phyloP scores from a whole-genome alignment of 2,113 vertebrate genomes.

The Baryphthengus martii region DNA sequence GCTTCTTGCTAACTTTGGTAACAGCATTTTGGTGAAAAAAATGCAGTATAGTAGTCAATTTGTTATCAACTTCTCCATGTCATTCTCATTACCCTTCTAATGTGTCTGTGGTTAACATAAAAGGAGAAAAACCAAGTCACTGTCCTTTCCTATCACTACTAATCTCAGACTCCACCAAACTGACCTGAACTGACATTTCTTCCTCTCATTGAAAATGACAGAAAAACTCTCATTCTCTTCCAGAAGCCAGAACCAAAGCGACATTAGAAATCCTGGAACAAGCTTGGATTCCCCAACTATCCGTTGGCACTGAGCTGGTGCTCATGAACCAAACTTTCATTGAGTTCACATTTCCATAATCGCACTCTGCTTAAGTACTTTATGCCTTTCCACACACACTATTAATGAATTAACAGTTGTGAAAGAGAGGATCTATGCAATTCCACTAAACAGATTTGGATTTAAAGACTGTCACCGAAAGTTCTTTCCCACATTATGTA shows the following conservation, averaged over 20 bases:
- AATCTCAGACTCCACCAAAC: neutral
- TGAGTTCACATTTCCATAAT: neutral
- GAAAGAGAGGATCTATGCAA: neutral
- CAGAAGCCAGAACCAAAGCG: neutral
- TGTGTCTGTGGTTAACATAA: neutral
- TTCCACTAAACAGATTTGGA: neutral
- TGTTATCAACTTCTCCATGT: neutral
- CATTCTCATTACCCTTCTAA: neutral
- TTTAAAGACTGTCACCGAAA: neutral
- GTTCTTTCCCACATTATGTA: neutral
- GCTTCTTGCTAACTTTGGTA: neutral
- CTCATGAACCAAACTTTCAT: neutral
- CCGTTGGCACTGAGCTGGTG: neutral
- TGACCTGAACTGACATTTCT: neutral
- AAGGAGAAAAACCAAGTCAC: neutral
- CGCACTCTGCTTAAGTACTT: neutral
- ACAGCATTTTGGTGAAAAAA: neutral
- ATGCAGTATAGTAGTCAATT: neutral
- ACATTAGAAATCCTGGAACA: neutral
- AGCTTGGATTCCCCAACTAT: neutral
- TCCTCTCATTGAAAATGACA: neutral
- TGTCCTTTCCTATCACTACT: neutral
- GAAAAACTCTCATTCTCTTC: neutral
- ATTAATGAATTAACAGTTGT: neutral
- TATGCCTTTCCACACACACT: neutral